Evolutionary conservation across 2,888 invertebrate species (phyloP).

Genomic region (Sycophila texana): DNA sequence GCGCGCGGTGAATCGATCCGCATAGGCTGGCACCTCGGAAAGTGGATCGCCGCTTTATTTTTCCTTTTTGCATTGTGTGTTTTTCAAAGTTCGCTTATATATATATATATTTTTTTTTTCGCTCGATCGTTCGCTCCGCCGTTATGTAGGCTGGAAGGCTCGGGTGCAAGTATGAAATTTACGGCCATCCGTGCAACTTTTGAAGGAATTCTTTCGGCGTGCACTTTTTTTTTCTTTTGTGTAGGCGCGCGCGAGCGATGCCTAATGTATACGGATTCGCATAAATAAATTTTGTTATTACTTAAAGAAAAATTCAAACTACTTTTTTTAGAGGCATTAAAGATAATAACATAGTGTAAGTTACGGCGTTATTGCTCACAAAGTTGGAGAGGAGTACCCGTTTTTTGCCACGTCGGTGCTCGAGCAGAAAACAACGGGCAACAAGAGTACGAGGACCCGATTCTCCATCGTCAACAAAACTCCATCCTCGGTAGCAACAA

Average conservation of each 20-base stretch:
- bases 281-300: no score
- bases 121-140: background rate
- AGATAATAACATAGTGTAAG: no score
- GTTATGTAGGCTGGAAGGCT: background rate
- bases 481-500: no score
- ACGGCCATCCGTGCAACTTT: conserved; percentile 1
- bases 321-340: no score
- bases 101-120: background rate
- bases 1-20: background rate
- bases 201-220: background rate
- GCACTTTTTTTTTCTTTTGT: no score
- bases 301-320: no score
- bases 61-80: background rate
- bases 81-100: conserved; percentile 1
- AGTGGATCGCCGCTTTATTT: background rate
- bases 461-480: background rate
- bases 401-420: background rate
- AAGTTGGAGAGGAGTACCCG: no score
- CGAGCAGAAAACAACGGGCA: background rate
- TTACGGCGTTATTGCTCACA: no score
- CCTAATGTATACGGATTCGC: no score
- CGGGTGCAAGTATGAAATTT: background rate
- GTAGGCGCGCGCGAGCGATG: no score
- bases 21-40: background rate
- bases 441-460: background rate